These are phyloP conservation scores for Sycophaga agraensis DNA, from an alignment of 1,140 invertebrate genomes.

Conservation along the genomic window DNA sequence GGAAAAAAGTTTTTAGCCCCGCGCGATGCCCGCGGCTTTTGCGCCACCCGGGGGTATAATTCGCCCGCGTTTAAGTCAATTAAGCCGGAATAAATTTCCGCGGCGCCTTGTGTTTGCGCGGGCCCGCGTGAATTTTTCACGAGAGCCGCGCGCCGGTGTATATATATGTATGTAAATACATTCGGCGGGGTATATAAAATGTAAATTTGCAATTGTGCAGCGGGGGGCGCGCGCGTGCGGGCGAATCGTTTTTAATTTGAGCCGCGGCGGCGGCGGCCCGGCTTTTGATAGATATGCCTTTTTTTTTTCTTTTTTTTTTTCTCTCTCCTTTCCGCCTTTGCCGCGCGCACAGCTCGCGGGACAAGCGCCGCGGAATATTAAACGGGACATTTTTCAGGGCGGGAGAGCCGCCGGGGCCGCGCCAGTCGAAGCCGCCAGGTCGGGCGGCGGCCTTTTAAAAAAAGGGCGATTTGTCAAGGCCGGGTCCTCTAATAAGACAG, in stretches of 20 bases:
- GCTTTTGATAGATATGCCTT: too few species aligned
- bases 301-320: too few species aligned
- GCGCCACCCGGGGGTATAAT: neutral
- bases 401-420: too few species aligned
- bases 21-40: too few species aligned
- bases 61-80: neutral
- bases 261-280: too few species aligned
- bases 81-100: neutral
- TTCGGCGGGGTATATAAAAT: neutral
- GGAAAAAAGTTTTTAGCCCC: too few species aligned
- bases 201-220: neutral
- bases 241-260: too few species aligned
- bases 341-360: neutral
- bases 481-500: slow-evolving; percentile 4
- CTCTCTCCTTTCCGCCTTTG: too few species aligned
- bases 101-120: neutral
- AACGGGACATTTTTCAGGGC: neutral
- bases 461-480: neutral
- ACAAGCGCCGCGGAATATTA: too few species aligned
- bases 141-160: neutral
- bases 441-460: too few species aligned
- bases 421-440: neutral
- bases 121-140: neutral
- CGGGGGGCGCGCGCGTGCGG: too few species aligned
- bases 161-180: neutral